Evolutionary conservation across 2,888 invertebrate species (phyloP), one percentile per base, ranked within the genome.

Genomic region (Malachius bipustulatus): DNA sequence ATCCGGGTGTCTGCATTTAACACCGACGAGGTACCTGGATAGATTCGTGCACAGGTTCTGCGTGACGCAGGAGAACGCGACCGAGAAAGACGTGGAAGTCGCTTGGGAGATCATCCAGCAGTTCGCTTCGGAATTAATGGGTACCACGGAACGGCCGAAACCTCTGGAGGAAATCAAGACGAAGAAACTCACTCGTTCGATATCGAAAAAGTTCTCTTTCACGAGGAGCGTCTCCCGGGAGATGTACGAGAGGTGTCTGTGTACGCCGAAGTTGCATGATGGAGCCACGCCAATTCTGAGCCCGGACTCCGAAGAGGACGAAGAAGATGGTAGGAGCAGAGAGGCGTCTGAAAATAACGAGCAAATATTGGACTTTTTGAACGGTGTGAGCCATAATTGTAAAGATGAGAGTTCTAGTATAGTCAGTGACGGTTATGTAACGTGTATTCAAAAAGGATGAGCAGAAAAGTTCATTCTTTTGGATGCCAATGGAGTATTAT

Each of bases 1-100:
- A 11, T 81, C 82, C 0, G 85, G 87, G 1, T 76, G 78, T 51
- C 67, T 89, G 34, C 87, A 88, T 60, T 85, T 90, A 85, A 84
- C 85, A 29, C 85, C 85, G 1, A 78, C 84, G 0, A 71, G 79
- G 48, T 72, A 85, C 2, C 77, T 74, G 57, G 77, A 77, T 32
- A 74, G 77, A 56, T 87, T 81, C 56, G 74, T 80, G 19, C 72
- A 62, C 11, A 44, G 85, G 36, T 89, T 90, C 63, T 85, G 84
- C 54, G 79, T 90, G 0, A 79, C 80, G 28, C 71, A 80, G 12
- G 84, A 89, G 56, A 70, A 81, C 48, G 83, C 88, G 3, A 71
- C 63, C 1, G 79, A 82, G 37, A 71, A 73, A 28, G 79, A 88
- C 52, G 76, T 88, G 30, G 73, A 73, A 31, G 67, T 71, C 42